phyloP scores from a whole-genome alignment of 2,113 vertebrate genomes.

The Dinomys branickii region DNA sequence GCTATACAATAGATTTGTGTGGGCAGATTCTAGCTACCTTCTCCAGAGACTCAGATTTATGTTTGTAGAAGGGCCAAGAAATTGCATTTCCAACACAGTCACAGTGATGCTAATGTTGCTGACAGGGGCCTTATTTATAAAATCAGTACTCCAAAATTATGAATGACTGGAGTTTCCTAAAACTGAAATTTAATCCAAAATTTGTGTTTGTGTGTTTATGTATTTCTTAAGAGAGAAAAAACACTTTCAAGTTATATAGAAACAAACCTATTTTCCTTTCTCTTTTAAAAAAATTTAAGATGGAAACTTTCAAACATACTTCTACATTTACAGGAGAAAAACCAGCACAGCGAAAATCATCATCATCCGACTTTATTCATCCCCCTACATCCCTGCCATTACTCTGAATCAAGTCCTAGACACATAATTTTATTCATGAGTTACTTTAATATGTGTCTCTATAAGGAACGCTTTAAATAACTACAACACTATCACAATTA shows the following conservation, averaged over 20 bases:
- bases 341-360: conserved; percentile 16
- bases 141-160: conserved; percentile 31
- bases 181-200: conserved; percentile 39
- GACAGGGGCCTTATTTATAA: not conserved
- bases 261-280: conserved; percentile 14
- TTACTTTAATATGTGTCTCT: conserved; percentile 23
- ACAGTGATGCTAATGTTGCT: not conserved
- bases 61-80: not conserved
- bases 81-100: not conserved
- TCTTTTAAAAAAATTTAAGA: not conserved
- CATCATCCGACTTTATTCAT: conserved; percentile 1
- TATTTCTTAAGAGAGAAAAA: conserved; percentile 13
- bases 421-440: not conserved
- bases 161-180: conserved; percentile 18
- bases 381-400: not conserved
- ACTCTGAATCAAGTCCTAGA: conserved; percentile 27
- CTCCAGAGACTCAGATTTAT: not conserved
- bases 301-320: conserved; percentile 1
- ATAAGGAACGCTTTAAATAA: not conserved
- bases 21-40: not conserved
- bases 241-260: not conserved
- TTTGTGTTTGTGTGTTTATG: not conserved
- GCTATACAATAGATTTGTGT: not conserved
- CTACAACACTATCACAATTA: not conserved
- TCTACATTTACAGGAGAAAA: not conserved